Evolutionary conservation across 2,113 vertebrate genomes (phyloP), one percentile per base, ranked within the genome.

Genomic region (Cephalopterus ornatus): DNA sequence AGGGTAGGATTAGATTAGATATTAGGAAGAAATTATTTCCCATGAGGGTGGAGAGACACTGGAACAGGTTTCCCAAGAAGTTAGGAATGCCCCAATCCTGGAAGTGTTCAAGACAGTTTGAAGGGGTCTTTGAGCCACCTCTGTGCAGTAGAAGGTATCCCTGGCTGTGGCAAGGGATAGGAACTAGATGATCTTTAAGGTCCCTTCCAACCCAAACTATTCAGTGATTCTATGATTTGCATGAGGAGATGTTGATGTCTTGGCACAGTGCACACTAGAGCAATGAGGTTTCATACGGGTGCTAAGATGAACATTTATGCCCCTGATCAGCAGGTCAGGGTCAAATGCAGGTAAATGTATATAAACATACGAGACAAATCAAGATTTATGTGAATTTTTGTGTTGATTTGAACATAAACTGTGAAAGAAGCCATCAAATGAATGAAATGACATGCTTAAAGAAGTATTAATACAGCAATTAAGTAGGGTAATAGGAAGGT

Each of bases 261-360:
- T 11, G 3, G 53, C 78, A 61, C 17, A 73, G 39, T 4, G 2
- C 37, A 26, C 44, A 7, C 58, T 61, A 70, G 20, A 76, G 53
- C 44, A 67, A 58, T 4, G 11, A 71, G 33, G 52, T 26, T 63
- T 92, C 0, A 0, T 27, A 17, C 0, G 0, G 70, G 33, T 14
- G 26, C 55, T 46, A 22, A 77, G 84, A 46, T 55, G 71, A 47
- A 82, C 33, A 92, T 39, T 42, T 37, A 32, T 63, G 50, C 14
- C 20, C 21, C 33, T 59, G 67, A 62, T 55, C 27, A 23, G 12
- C 39, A 71, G 42, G 18, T 59, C 86, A 77, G 49, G 35, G 46
- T 72, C 71, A 90, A 71, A 88, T 28, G 39, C 20, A 27, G 37
- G 42, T 66, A 88, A 76, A 83, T 30, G 9, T 21, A 30, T 14